Conservation (phyloP, 2,888 invertebrate genomes). For the Tolmerus cingulatus region DNA sequence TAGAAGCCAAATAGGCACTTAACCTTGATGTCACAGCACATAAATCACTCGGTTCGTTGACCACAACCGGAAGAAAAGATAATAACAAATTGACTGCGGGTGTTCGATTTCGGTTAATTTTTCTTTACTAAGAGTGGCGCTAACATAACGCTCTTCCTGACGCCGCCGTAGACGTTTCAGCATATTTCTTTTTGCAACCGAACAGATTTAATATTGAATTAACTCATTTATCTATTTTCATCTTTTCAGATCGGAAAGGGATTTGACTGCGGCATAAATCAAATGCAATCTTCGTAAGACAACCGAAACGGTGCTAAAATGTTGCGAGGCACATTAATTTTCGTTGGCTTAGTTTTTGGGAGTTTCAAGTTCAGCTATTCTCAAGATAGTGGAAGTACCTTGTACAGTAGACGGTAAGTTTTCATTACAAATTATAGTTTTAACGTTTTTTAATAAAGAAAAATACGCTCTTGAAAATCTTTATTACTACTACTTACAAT, state of each 20-base stretch:
- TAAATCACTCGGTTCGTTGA: conserved; percentile 2
- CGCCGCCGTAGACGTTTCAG: background rate
- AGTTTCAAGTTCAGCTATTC: background rate
- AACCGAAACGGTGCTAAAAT: background rate
- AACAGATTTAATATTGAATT: background rate
- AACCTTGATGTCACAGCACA: background rate
- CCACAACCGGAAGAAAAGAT: conserved; percentile 9
- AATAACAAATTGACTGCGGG: background rate
- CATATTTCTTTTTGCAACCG: background rate
- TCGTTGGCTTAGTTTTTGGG: background rate
- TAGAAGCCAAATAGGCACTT: background rate
- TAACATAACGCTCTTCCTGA: background rate
- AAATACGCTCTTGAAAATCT: too few relatives aligned
- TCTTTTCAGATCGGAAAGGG: background rate
- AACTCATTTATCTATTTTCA: background rate
- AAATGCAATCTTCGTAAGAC: background rate
- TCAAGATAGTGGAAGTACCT: conserved; percentile 1
- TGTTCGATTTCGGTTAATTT: background rate
- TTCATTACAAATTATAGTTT: background rate
- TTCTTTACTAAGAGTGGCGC: background rate
- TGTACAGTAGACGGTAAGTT: conserved; percentile 27
- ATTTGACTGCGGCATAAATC: background rate
- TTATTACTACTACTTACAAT: too few relatives aligned
- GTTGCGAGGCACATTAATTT: background rate
- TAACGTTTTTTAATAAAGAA: background rate